A percentile compares a stretch with the other conserved stretches of the same genome.
phyloP scores from a whole-genome alignment of 2,113 vertebrate genomes.

The Sapajus apella region DNA sequence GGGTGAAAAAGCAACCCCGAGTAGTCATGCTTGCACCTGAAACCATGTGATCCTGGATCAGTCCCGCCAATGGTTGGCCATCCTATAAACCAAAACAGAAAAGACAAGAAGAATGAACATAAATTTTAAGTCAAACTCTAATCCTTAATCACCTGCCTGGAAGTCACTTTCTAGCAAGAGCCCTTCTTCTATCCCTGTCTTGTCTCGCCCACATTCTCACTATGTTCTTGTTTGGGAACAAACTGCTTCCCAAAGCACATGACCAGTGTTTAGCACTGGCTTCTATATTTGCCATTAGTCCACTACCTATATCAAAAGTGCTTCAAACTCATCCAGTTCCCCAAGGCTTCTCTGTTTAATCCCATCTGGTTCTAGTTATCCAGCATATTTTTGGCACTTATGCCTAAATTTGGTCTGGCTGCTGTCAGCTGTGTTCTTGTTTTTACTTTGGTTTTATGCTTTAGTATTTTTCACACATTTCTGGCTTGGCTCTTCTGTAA shows the following conservation, averaged over 20 bases:
- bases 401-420: conserved; percentile 39
- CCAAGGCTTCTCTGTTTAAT: background rate
- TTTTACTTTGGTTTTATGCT: conserved; percentile 75
- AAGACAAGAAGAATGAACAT: background rate
- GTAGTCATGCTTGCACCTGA: conserved; percentile 96
- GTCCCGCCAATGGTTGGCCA: conserved; percentile 94
- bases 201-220: too few relatives aligned
- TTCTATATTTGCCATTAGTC: background rate
- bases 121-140: background rate
- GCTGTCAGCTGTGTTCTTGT: conserved; percentile 14
- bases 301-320: background rate
- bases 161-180: background rate
- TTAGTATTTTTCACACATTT: conserved; percentile 73
- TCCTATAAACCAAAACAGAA: conserved; percentile 85
- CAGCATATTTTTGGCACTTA: conserved; percentile 45
- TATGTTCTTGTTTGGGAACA: background rate
- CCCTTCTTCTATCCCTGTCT: rapidly evolving
- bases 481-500: conserved; percentile 52
- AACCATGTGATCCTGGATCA: conserved; percentile 99
- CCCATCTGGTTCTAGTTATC: conserved; percentile 67
- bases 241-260: background rate
- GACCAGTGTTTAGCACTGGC: background rate
- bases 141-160: background rate
- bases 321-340: background rate
- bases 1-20: conserved; percentile 93